phyloP scores from a whole-genome alignment of 2,113 vertebrate species.

The Xenotilapia longispinis region DNA sequence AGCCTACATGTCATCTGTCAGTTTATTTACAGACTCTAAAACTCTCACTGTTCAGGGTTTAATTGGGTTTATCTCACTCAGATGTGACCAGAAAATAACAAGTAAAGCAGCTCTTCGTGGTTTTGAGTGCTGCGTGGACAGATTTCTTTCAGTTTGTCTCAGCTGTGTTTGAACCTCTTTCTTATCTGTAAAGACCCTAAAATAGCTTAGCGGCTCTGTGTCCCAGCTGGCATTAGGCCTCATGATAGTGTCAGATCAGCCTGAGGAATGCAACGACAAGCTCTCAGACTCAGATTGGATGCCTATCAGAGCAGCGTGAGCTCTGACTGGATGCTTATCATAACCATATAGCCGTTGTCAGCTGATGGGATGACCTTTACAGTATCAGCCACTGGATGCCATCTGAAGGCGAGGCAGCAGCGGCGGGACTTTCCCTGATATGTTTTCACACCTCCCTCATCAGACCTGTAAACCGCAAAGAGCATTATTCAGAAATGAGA shows the following conservation, averaged over 20 bases:
- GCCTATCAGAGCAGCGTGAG: conserved; percentile 29
- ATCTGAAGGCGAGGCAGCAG: not conserved
- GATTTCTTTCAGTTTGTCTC: not conserved
- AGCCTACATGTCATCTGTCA: not conserved
- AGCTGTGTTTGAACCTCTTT: not conserved
- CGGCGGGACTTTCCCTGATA: not conserved
- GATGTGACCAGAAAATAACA: not conserved
- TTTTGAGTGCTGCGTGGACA: not conserved
- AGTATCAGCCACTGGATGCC: conserved; percentile 43
- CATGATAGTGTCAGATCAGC: conserved; percentile 46
- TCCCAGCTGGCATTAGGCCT: conserved; percentile 16
- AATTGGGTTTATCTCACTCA: not conserved
- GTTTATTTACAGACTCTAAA: not conserved
- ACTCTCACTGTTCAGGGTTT: not conserved
- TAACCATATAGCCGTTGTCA: not conserved
- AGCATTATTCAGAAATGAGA: not conserved
- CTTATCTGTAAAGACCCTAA: conserved; percentile 39
- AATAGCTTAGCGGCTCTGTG: conserved; percentile 32
- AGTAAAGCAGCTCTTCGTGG: not conserved
- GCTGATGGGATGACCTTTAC: conserved; percentile 49
- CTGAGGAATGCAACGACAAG: conserved; percentile 49
- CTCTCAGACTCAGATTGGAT: conserved; percentile 57
- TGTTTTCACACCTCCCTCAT: conserved; percentile 6
- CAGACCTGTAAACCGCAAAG: not conserved
- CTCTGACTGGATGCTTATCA: conserved; percentile 56